These are phyloP conservation scores for Hymenopus coronatus DNA, from an alignment of 2,888 invertebrate species.

Conservation along the genomic window DNA sequence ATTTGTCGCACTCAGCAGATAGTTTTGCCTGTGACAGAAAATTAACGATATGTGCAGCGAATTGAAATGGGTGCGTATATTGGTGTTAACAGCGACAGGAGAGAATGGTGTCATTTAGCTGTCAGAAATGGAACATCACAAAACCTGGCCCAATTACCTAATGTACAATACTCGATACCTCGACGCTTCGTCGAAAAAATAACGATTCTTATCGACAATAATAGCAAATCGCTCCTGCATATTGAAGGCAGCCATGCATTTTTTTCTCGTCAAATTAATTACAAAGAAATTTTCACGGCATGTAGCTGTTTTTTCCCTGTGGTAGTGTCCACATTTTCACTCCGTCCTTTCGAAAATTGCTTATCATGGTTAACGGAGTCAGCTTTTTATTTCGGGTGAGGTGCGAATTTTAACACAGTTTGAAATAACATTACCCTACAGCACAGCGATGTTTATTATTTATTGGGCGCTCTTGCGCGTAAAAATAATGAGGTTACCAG, in stretches of 20 bases:
- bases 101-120: neutral
- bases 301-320: neutral
- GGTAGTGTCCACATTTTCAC: neutral
- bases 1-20: neutral
- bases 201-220: neutral
- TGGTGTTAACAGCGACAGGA: neutral
- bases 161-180: neutral
- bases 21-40: neutral
- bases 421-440: neutral
- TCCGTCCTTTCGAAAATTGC: neutral
- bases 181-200: neutral
- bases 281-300: neutral
- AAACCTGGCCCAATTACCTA: neutral
- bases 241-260: neutral
- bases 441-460: too few species aligned
- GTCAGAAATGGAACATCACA: neutral
- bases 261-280: neutral
- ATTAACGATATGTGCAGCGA: neutral
- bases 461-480: too few species aligned
- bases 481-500: too few species aligned
- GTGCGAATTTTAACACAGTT: neutral
- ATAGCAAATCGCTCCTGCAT: neutral
- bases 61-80: neutral
- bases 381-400: neutral
- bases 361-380: neutral